Base-by-base conservation (phyloP, 2,888 invertebrate species). In the Acanthoscelides obtectus region DNA sequence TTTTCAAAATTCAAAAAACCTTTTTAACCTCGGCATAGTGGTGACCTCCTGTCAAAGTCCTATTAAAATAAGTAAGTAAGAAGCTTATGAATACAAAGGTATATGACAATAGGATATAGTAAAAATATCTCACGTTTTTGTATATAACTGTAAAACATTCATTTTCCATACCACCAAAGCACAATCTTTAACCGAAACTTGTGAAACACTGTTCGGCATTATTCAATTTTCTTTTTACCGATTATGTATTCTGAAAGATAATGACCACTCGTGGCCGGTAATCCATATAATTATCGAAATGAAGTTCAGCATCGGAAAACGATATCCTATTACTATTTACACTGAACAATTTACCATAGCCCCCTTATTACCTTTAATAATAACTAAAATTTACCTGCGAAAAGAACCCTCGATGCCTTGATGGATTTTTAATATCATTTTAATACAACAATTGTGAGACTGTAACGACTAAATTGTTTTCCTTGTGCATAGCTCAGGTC, bases 381-480 rank as follows among this genome's bases (percentile, higher is more conserved):
- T 4, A 4, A 45, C 45, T 45, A 12, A 45, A 45, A 45, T 45
- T 45, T 45, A 45, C 45, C 45, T 45, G 45, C 45, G 45, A 45
- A 45, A 45, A 45, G 45, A 45, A 68, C 69, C 22, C 66, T 68
- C 45, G 71, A 22, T 66, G 66, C 69, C 70, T 71, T 75, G 75
- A 75, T 75, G 73, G 69, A 68, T 75, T 75, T 75, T 75, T 75
- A 75, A 75, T 75, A 73, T 73, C 71, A 70, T 75, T 75, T 75
- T 75, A 75, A 75, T 75, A 72, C 70, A 73, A 69, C 70, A 72
- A 45, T 45, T 45, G 45, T 45, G 5, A 45, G 45, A 45, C 45
- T 45, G 45, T 45, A 45, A 45, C 45, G 45, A 45, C 45, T 45
- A 45, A 45, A 45, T 45, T 45, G 45, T 45, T 45, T 45, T 45